A percentile compares a stretch with the other conserved stretches of the same genome.
phyloP scores from a whole-genome alignment of 2,113 vertebrate genomes.

The Sula dactylatra region DNA sequence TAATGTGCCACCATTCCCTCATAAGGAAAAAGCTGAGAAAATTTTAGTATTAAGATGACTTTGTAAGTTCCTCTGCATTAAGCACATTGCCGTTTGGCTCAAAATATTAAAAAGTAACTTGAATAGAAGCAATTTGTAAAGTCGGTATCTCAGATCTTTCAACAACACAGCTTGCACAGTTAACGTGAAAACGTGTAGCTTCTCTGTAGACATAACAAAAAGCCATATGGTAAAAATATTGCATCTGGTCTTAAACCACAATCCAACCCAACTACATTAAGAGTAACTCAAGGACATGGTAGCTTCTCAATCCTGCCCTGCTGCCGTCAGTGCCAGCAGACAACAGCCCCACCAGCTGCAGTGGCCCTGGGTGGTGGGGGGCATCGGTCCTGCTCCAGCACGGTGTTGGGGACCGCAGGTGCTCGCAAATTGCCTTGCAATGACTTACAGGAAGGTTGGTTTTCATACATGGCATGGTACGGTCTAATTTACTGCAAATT shows the following conservation, averaged over 20 bases:
- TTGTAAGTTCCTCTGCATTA: not conserved
- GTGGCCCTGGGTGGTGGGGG: accelerated
- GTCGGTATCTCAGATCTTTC: not conserved
- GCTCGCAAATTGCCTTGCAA: not conserved
- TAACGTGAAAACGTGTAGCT: not conserved
- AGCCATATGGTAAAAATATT: not conserved
- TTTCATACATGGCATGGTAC: not conserved
- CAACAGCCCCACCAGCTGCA: not conserved
- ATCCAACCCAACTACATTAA: not conserved
- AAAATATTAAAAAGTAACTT: not conserved
- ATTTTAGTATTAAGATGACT: not conserved
- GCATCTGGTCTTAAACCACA: not conserved
- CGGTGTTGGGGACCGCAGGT: not conserved
- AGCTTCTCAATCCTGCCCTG: not conserved
- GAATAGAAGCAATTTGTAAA: not conserved
- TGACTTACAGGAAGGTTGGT: not conserved
- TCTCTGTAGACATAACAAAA: not conserved
- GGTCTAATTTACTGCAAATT: not conserved
- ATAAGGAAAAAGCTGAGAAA: not conserved
- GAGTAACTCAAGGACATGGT: not conserved
- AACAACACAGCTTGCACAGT: not conserved
- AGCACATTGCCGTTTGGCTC: not conserved
- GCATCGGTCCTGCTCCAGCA: not conserved
- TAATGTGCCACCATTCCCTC: not conserved
- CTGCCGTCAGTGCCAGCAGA: not conserved